Evolutionary conservation across 2,113 vertebrate genomes (phyloP), one percentile per base, ranked within the genome.

Genomic region (Cavia aperea): DNA sequence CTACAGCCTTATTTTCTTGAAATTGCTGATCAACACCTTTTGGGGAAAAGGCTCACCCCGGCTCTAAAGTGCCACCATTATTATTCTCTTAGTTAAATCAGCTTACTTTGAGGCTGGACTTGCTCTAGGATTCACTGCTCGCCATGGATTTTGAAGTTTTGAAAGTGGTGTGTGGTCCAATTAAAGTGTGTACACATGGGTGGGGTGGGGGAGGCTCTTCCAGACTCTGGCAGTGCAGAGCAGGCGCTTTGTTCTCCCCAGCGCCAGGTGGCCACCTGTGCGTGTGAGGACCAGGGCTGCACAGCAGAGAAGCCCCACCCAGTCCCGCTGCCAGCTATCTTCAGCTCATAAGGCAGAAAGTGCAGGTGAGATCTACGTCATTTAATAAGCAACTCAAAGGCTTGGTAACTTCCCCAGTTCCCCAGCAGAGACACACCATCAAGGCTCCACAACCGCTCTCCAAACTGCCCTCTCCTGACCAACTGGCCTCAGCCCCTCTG

Each of bases 321-420:
- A 90, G 86, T 63, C 81, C 31, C 88, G 31, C 58, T 81, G 73
- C 6, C 31, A 95, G 91, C 36, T 51, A 60, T 81, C 89, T 93
- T 83, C 73, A 68, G 75, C 78, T 93, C 62, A 77, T 19, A 54
- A 91, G 81, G 75, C 81, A 92, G 85, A 87, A 65, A n/a, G 70
- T 31, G 70, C 75, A 93, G 94, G 88, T 72, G 77, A 91, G 81
- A 68, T 81, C 87, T 60, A 49, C 39, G 51, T 92, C 90, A 94
- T 68, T 84, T 86, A 72, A 93, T 73, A 93, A 96, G 62, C 58
- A 77, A 86, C 93, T 95, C 81, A 93, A 92, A 95, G 84, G 94
- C 86, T 91, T 68, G 11, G 86, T 5, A 56, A 81, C 93, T 92
- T 46, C 68, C 79, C 79, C 15, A 12, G 73, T 21, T 93, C 58